A percentile compares a stretch with the other conserved stretches of the same genome.
Evolutionary conservation across 2,888 invertebrate species (phyloP).

Genomic region (Drosophila pegasa): DNA sequence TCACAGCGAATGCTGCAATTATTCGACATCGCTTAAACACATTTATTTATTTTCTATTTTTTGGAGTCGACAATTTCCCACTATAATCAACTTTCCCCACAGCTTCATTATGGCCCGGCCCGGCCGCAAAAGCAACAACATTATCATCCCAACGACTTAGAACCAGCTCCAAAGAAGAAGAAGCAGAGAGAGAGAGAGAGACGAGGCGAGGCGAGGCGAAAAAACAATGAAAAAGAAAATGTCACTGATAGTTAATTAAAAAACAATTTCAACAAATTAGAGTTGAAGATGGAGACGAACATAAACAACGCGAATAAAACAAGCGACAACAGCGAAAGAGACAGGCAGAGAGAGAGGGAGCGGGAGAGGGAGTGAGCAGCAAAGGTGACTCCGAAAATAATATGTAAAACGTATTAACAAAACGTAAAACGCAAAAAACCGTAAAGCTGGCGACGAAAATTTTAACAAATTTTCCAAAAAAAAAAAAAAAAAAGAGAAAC

Average conservation of each 20-base stretch:
- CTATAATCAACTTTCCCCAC: constrained; percentile 56
- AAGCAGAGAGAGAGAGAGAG: constrained; percentile 22
- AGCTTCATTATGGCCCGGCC: constrained; percentile 49
- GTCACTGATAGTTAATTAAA: constrained; percentile 80
- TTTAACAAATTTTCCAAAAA: constrained; percentile 73
- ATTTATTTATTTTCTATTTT: constrained; percentile 4
- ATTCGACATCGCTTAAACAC: background rate
- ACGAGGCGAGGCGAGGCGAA: too few species aligned
- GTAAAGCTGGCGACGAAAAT: constrained; percentile 80
- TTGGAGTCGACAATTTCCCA: background rate
- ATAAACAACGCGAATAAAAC: constrained; percentile 17
- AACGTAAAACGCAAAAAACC: constrained; percentile 59
- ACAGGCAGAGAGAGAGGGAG: constrained; percentile 2
- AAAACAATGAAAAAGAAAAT: constrained; percentile 67
- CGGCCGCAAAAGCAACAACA: constrained; percentile 28
- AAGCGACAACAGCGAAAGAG: constrained; percentile 21
- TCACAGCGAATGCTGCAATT: background rate
- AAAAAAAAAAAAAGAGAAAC: constrained; percentile 15
- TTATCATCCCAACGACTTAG: constrained; percentile 25
- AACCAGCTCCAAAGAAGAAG: constrained; percentile 17
- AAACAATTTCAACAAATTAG: constrained; percentile 81
- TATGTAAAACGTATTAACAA: constrained; percentile 65
- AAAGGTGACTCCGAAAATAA: constrained; percentile 33
- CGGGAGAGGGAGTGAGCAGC: constrained; percentile 10
- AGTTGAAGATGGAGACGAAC: constrained; percentile 57